phyloP scores from a whole-genome alignment of 2,888 invertebrate species.

The Xestia c-nigrum region DNA sequence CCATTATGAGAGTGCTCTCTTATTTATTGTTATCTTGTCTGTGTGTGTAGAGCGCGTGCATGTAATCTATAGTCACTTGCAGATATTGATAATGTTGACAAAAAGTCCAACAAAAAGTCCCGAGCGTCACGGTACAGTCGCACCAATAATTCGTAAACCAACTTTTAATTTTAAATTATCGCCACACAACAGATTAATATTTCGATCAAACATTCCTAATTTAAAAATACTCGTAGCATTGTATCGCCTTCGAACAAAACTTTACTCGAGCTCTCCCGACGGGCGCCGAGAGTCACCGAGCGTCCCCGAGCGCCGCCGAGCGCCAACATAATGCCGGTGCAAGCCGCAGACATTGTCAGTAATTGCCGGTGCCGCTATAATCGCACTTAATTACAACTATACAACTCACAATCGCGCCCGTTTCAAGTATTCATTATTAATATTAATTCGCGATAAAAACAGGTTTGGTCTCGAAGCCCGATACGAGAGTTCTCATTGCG shows the following conservation, averaged over 20 bases:
- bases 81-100: constrained; percentile 64
- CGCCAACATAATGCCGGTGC: constrained; percentile 69
- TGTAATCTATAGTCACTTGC: constrained; percentile 50
- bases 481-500: constrained; percentile 68
- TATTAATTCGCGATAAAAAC: constrained; percentile 88
- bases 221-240: constrained; percentile 57
- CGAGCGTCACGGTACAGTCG: constrained; percentile 51
- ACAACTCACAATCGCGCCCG: constrained; percentile 86
- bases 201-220: constrained; percentile 57
- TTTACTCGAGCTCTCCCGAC: constrained; percentile 54
- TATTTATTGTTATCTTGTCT: constrained; percentile 61
- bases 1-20: constrained; percentile 64
- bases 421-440: constrained; percentile 88
- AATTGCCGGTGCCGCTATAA: constrained; percentile 86
- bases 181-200: constrained; percentile 38
- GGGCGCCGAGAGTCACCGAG: constrained; percentile 64
- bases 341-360: constrained; percentile 82
- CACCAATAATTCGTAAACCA: constrained; percentile 29
- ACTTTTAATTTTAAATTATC: constrained; percentile 39
- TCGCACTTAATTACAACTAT: constrained; percentile 88
- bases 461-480: constrained; percentile 79
- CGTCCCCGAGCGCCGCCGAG: constrained; percentile 55
- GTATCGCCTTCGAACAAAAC: constrained; percentile 43
- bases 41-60: constrained; percentile 36
- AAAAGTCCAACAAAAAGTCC: constrained; percentile 53